Conservation (phyloP, 2,888 invertebrate species). For the Drosophila paracracens region DNA sequence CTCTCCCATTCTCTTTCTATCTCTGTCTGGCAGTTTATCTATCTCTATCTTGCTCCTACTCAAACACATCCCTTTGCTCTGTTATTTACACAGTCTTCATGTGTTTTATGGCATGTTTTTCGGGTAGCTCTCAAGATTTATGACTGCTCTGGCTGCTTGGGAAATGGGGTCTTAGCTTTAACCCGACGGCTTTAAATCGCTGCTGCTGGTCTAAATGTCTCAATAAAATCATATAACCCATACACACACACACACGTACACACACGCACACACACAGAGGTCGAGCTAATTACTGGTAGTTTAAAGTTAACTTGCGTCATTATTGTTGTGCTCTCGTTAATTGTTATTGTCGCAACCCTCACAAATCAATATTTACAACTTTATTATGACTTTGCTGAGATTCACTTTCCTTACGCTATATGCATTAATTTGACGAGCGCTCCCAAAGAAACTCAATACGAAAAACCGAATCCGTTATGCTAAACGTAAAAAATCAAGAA, state of each 20-base stretch:
- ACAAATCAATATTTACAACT: conserved; percentile 74
- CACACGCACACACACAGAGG: neutral
- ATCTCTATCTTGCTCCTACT: conserved; percentile 8
- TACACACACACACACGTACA: conserved; percentile 6
- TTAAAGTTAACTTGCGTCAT: conserved; percentile 32
- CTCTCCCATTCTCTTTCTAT: conserved; percentile 1
- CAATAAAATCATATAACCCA: conserved; percentile 49
- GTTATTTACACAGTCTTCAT: conserved; percentile 78
- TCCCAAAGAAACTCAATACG: conserved; percentile 2
- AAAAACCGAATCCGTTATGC: conserved; percentile 10
- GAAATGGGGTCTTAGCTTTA: conserved; percentile 41
- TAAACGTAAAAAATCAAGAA: conserved; percentile 51
- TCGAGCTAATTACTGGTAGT: conserved; percentile 34
- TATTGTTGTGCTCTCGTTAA: conserved; percentile 29
- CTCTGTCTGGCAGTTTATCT: conserved; percentile 3
- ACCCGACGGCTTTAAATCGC: conserved; percentile 49
- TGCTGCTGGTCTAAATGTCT: conserved; percentile 46
- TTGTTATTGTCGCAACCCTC: conserved; percentile 35
- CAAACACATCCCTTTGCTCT: conserved; percentile 39
- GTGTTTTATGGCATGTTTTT: conserved; percentile 78
- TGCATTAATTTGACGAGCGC: neutral
- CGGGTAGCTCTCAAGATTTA: conserved; percentile 60
- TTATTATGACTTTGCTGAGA: conserved; percentile 54
- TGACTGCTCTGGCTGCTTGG: conserved; percentile 40
- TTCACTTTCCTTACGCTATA: conserved; percentile 18